Percentiles rank a stretch among this genome's conserved stretches.
Conservation (phyloP, 2,113 vertebrate species). For the Fregetta grallaria region DNA sequence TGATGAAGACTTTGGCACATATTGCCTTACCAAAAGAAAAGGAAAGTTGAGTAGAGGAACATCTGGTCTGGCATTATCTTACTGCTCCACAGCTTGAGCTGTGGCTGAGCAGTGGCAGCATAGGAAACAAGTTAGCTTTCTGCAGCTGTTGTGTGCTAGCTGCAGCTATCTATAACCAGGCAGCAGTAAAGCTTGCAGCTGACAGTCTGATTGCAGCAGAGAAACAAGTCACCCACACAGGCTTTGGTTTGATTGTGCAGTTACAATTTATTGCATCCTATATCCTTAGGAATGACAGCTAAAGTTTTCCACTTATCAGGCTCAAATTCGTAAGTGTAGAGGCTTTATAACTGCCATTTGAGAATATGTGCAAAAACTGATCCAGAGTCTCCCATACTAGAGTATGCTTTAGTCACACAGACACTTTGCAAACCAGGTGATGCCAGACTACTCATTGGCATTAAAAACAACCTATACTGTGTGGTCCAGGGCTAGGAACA, state of each 20-base stretch:
- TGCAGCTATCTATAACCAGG: background rate
- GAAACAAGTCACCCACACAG: background rate
- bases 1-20: background rate
- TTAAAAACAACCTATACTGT: background rate
- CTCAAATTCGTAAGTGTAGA: background rate
- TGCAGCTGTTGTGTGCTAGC: background rate
- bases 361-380: background rate
- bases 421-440: background rate
- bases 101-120: background rate
- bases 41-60: background rate
- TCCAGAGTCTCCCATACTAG: background rate
- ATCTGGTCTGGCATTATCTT: background rate
- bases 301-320: background rate
- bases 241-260: background rate
- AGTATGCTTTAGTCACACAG: background rate
- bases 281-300: background rate
- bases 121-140: background rate
- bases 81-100: background rate
- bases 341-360: background rate
- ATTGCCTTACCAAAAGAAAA: background rate
- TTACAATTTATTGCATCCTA: slow-evolving; percentile 36
- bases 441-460: background rate
- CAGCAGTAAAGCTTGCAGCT: background rate
- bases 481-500: background rate
- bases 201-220: background rate